Percentiles rank a stretch among this genome's conserved stretches.
phyloP scores from a whole-genome alignment of 2,113 vertebrate species.

The Prietella phreatophila region DNA sequence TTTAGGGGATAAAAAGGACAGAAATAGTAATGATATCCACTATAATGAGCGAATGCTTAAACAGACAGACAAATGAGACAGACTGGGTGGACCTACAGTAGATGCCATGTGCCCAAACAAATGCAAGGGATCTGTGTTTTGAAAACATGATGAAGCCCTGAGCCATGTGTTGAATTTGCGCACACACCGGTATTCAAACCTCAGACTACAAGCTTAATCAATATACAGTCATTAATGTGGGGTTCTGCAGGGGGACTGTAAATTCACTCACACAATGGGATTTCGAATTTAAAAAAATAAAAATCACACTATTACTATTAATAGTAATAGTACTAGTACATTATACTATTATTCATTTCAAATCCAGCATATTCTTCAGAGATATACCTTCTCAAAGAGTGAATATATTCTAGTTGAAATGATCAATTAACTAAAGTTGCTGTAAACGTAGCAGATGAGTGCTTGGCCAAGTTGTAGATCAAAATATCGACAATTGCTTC shows the following conservation, averaged over 20 bases:
- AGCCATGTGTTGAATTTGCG: background rate
- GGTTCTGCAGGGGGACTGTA: too few species aligned
- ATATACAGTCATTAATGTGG: background rate
- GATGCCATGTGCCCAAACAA: background rate
- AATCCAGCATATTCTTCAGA: background rate
- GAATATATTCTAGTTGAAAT: background rate
- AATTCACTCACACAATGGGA: background rate
- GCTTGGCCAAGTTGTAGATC: background rate
- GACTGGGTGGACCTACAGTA: background rate
- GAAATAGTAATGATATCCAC: background rate
- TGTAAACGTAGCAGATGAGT: background rate
- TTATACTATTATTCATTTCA: background rate
- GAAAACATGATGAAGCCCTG: background rate
- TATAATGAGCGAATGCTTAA: slow-evolving; percentile 1
- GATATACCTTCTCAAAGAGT: background rate
- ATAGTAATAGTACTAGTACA: background rate
- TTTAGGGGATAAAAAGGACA: background rate
- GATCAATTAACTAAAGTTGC: background rate
- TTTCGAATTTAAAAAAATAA: background rate
- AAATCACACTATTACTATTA: background rate
- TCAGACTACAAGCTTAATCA: background rate
- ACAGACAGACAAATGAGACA: background rate
- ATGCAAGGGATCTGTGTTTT: background rate
- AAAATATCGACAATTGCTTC: background rate
- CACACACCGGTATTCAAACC: background rate